These are phyloP conservation scores for Drosophila pseudotakahashii DNA, from an alignment of 2,888 invertebrate species.

Conservation along the genomic window DNA sequence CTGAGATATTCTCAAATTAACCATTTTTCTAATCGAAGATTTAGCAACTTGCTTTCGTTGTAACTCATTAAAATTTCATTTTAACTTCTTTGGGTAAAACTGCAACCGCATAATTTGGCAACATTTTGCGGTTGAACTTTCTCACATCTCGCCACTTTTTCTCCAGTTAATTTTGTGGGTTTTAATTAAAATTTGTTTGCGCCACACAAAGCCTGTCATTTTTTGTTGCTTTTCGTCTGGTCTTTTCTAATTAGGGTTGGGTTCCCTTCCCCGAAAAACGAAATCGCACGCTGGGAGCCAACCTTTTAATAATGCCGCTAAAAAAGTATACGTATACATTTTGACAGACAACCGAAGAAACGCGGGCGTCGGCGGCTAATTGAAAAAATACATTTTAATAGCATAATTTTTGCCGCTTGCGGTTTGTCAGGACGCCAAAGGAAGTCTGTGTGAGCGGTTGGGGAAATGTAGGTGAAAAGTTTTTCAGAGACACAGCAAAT, in stretches of 20 bases:
- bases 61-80: background rate
- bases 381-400: slow-evolving; percentile 69
- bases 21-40: background rate
- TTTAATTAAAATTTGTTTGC: slow-evolving; percentile 74
- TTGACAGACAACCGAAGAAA: slow-evolving; percentile 41
- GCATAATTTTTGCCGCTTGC: slow-evolving; percentile 61
- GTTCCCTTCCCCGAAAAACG: slow-evolving; percentile 37
- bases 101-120: slow-evolving; percentile 63
- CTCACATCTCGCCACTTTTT: slow-evolving; percentile 67
- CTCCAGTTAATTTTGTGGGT: slow-evolving; percentile 53
- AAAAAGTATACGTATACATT: slow-evolving; percentile 19
- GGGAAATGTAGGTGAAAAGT: background rate
- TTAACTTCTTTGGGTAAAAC: slow-evolving; percentile 5
- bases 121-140: slow-evolving; percentile 70
- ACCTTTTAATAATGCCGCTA: slow-evolving; percentile 43
- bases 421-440: slow-evolving; percentile 12
- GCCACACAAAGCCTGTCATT: slow-evolving; percentile 41
- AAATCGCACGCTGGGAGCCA: slow-evolving; percentile 57
- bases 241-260: slow-evolving; percentile 63
- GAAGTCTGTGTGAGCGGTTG: background rate
- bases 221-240: slow-evolving; percentile 57
- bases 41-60: background rate
- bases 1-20: background rate
- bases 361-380: slow-evolving; percentile 47
- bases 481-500: background rate